Base-by-base conservation (phyloP, 30 jellyfish, hydroid and myxozoan genomes). In the Phacellophora camtschatica region DNA sequence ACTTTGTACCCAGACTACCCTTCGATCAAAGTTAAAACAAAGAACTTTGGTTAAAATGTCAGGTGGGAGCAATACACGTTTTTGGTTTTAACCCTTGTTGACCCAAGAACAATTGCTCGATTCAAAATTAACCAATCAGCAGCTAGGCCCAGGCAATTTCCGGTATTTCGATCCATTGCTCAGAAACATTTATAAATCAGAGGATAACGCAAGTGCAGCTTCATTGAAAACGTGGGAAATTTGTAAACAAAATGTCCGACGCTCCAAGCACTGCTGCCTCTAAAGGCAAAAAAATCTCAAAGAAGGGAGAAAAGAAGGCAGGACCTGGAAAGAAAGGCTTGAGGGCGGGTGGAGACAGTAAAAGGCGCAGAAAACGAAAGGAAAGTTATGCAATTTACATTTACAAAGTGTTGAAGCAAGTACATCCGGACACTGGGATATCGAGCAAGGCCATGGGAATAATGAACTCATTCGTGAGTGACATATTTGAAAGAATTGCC, bases 381-480 rank as follows among this genome's bases (percentile, higher is more conserved):
- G 96, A 92, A 63, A 85, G 96, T 48, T 92, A 92, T 46, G 84
- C 90, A 20, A 92, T 92, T 16, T 92, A 92, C 80, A 92, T 92
- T 43, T 92, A 92, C 93, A 92, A 84, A 70, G 98, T 92, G 55
- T 43, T 92, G 89, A 92, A 92, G 75, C 98, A 92, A 79, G 98
- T 92, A 27, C 98, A 92, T 53, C 98, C 98, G 11, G 96, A 92
- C 64, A 94, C 90, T 24, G 98, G 98, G 5, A 85, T 92, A 24
- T 92, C 96, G 1, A 84, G 96, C 63, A 92, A 89, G 53, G 98
- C 99, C 11, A 95, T 95, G 99, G 78, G 96, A 74, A 95, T 95
- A 66, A 88, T 88, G 97, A 88, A 95, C 91, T 88, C 96, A 29
- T 95, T 95, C 58, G 97, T 89, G 24, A 95, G 83, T 55, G 98